Evolutionary conservation across 2,113 vertebrate genomes (phyloP).

Genomic region (Sturnus vulgaris): DNA sequence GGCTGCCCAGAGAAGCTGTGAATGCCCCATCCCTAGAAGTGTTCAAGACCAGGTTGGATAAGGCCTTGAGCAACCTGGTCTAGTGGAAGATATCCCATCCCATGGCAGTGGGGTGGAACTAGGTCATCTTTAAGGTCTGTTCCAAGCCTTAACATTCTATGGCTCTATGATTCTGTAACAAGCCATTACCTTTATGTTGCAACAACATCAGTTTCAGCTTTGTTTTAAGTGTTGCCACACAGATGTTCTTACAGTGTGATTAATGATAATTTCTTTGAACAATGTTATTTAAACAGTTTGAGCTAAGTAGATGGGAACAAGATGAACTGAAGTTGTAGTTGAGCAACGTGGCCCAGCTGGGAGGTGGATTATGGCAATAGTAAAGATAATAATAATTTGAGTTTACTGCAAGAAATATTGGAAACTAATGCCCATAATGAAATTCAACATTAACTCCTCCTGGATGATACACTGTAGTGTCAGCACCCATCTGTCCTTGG

Average conservation of each 20-base stretch:
- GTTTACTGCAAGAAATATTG: neutral
- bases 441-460: neutral
- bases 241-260: neutral
- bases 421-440: neutral
- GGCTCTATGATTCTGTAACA: neutral
- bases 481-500: neutral
- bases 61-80: neutral
- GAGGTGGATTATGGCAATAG: neutral
- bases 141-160: neutral
- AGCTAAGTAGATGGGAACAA: neutral
- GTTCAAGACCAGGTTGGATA: neutral
- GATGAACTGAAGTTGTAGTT: neutral
- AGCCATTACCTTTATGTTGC: neutral
- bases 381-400: neutral
- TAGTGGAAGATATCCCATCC: no score
- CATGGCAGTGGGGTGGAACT: rapidly evolving
- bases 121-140: neutral
- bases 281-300: neutral
- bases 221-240: neutral
- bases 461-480: neutral
- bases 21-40: neutral
- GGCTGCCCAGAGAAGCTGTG: neutral
- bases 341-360: neutral
- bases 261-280: neutral
- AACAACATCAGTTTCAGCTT: neutral